A percentile compares a stretch with the other conserved stretches of the same genome.
phyloP scores from a whole-genome alignment of 2,113 vertebrate species.

The Dinomys branickii region DNA sequence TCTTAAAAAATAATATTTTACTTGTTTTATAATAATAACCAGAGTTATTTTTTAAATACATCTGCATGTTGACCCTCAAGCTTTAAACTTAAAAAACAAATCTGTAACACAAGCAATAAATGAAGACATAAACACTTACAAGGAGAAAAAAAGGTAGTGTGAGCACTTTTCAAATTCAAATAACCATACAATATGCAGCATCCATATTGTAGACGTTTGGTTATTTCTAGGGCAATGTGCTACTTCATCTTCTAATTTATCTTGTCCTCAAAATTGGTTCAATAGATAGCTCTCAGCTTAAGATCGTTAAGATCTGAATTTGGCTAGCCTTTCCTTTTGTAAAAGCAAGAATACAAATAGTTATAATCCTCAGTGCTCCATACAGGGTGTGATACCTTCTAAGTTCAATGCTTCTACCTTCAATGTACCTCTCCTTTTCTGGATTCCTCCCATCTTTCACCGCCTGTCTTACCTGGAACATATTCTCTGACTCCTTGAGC shows the following conservation, averaged over 20 bases:
- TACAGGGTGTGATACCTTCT: background rate
- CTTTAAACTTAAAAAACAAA: conserved; percentile 16
- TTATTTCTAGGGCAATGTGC: background rate
- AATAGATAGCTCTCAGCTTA: background rate
- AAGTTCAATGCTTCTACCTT: background rate
- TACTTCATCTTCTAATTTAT: background rate
- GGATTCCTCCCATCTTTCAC: background rate
- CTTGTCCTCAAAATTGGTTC: background rate
- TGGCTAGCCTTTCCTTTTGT: background rate
- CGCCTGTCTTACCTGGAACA: background rate
- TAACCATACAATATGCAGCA: background rate
- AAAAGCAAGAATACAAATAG: conserved; percentile 48
- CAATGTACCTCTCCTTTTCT: background rate
- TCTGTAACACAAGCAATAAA: background rate
- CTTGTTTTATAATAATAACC: conserved; percentile 48
- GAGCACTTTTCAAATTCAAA: conserved; percentile 30
- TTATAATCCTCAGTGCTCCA: background rate
- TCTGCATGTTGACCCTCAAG: background rate
- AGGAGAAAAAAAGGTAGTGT: background rate
- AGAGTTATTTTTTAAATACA: background rate
- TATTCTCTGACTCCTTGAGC: background rate
- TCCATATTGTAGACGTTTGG: background rate
- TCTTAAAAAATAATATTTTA: conserved; percentile 43
- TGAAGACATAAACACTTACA: background rate
- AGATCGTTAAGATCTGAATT: background rate